Base-by-base conservation (phyloP, 1,140 invertebrate species). In the Diachasmimorpha longicaudata region DNA sequence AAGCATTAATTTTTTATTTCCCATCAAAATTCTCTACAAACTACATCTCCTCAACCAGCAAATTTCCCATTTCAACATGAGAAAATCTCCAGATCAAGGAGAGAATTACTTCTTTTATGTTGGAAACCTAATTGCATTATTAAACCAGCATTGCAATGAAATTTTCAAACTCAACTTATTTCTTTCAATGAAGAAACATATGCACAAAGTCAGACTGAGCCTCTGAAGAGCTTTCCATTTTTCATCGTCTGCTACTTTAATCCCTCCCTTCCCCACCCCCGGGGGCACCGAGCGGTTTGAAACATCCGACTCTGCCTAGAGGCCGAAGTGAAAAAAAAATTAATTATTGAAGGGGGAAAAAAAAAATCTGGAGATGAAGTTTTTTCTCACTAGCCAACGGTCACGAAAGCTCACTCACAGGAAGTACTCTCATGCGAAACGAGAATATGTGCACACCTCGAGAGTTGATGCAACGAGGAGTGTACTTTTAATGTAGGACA, bases 401-500 rank as follows among this genome's bases (percentile, higher is more conserved):
- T 71, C 46, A 55, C 4, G 21, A 55, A 48, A 48, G 44, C 37
- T 14, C 37, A 70, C 68, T 63, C 58, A 13, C 58, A 63, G 58
- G 19, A 63, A 25, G 58, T 19, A 63, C 66, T 39, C 66, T 68
- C 66, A 16, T 68, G 66, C 31, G 14, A 68, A 68, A 68, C 16
- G 16, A 68, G 66, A 52, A n/a, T 16, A 19, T 68, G n/a, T 66
- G n/a, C 25, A 68, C 52, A 72, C 55, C 16, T 42, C 16, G 36
- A 21, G 52, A 63, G 70, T 42, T 73, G 36, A 66, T 73, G 37
- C 55, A 66, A 42, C 39, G 48, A 19, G 14, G 66, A 63, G n/a
- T 46, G 58, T 46, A 74, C 72, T 74, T 68, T 44, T 8, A 74
- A 74, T 74, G 39, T 74, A 63, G 72, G 72, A 68, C 72, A 74